Conservation (phyloP, 2,888 invertebrate species). For the Baccha elongata region DNA sequence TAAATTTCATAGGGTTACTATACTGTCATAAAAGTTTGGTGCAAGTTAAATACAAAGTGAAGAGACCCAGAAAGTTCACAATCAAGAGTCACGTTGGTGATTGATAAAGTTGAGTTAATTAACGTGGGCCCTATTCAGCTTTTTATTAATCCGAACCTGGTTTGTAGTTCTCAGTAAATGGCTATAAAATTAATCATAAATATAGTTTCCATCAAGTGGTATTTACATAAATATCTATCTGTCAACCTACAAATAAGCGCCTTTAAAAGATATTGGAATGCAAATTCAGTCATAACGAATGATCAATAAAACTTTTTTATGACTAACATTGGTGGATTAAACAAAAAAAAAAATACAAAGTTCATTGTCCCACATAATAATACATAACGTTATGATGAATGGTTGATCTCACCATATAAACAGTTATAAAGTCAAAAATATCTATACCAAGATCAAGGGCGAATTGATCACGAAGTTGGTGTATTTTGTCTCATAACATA, state of each 20-base stretch:
- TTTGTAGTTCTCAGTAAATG: not conserved
- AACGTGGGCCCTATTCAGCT: not conserved
- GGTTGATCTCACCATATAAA: not conserved
- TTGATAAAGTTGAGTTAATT: too few relatives aligned
- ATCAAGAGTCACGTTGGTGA: too few relatives aligned
- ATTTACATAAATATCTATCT: not conserved
- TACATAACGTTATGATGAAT: constrained; percentile 10
- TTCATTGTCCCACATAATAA: constrained; percentile 40
- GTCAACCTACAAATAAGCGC: not conserved
- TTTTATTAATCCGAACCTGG: not conserved
- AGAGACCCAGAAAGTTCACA: too few relatives aligned
- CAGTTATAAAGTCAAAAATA: not conserved
- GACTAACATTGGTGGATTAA: not conserved
- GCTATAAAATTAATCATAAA: not conserved
- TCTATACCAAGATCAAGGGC: constrained; percentile 37
- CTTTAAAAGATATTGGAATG: not conserved
- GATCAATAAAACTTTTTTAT: not conserved
- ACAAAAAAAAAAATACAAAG: too few relatives aligned
- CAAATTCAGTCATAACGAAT: constrained; percentile 8
- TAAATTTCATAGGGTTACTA: too few relatives aligned
- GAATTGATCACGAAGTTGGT: not conserved
- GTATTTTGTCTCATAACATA: constrained; percentile 38
- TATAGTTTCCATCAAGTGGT: not conserved
- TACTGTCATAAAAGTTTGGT: too few relatives aligned
- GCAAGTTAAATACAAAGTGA: too few relatives aligned